phyloP scores from a whole-genome alignment of 2,113 vertebrate genomes.

The Clupea harengus region DNA sequence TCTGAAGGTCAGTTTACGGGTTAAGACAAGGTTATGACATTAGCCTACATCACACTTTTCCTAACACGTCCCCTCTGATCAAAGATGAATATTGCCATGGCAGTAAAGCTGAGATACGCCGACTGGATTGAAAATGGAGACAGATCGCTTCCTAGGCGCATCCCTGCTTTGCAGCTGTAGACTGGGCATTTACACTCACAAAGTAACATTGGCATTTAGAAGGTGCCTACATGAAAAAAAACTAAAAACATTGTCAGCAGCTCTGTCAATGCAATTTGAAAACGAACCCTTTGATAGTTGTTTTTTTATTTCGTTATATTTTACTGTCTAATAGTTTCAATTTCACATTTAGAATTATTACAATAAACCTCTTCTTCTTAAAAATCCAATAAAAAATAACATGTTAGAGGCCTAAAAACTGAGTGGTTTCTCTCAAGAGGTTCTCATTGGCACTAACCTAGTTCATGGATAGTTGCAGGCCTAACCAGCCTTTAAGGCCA shows the following conservation, averaged over 20 bases:
- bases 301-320: neutral
- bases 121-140: neutral
- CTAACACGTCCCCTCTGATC: neutral
- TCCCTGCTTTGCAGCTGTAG: neutral
- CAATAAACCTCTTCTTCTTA: neutral
- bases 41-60: neutral
- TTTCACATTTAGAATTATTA: neutral
- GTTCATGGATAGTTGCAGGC: too few species aligned
- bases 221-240: too few species aligned
- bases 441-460: neutral
- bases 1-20: constrained; percentile 32
- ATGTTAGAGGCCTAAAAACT: neutral
- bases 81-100: constrained; percentile 30
- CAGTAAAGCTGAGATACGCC: constrained; percentile 17
- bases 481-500: neutral
- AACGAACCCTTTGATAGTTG: neutral
- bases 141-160: neutral
- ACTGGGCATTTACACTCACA: neutral
- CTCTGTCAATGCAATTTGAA: neutral
- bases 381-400: neutral
- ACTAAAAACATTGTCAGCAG: neutral
- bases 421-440: neutral
- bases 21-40: constrained; percentile 38
- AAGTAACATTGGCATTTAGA: neutral
- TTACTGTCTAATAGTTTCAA: neutral